Evolutionary conservation across 2,888 invertebrate species (phyloP), one percentile per base, ranked within the genome.

Genomic region (Chirona hameri): DNA sequence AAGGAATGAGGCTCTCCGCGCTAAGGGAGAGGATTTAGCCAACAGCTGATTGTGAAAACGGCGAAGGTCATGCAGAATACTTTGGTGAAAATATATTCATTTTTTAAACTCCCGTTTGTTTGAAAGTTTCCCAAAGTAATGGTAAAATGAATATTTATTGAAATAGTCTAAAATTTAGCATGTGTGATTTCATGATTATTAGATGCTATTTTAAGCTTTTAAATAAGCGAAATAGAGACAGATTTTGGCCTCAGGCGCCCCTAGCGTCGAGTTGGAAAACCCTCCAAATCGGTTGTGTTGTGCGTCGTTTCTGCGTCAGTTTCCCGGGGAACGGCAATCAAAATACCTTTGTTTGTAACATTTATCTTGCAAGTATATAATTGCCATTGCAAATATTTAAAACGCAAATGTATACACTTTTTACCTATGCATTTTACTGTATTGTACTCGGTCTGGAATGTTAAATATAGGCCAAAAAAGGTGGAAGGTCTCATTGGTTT

Each of bases 271-370:
- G 76, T 14, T 46, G 46, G 39, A 46, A 0, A 76, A 76, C 7
- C 76, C 39, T 24, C 46, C 27, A 27, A 76, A 76, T 76, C 76
- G 76, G 76, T 76, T 76, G 76, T 76, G 76, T 76, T 76, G 76
- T 76, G 76, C 76, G 76, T 76, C 76, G 76, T 76, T 76, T 46
- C 65, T 76, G 46, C 24, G 72, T 12, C 76, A 24, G 76, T 76
- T 76, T 76, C 76, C 76, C 76, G 39, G 76, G 76, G 76, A 76
- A 31, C 15, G 27, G 21, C 60, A 24, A 55, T 81, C 81, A 12
- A 57, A 81, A 55, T 81, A n/a, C 21, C 52, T 27, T 27, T 81
- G 57, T 81, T 14, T 52, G 52, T 52, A 52, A 12, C 12, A 48
- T 52, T 52, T 52, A 52, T 15, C 15, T 39, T 52, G 52, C 3